These are phyloP conservation scores for Muschampia plurimacula DNA, from an alignment of 2,888 invertebrate species.

Conservation along the genomic window DNA sequence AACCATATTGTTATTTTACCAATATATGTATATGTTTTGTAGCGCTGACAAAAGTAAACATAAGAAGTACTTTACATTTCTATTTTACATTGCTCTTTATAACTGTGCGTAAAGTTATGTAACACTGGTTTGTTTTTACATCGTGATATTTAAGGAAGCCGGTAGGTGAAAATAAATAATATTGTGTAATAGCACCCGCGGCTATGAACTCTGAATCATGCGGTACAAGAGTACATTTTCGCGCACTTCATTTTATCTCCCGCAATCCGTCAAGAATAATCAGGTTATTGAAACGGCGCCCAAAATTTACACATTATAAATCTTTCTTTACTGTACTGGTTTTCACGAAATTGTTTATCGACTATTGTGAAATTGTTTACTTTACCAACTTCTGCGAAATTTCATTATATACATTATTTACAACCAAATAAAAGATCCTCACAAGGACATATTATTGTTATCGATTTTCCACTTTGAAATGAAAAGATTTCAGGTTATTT, in stretches of 20 bases:
- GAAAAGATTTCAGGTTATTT: neutral
- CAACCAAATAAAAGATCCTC: neutral
- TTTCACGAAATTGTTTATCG: neutral
- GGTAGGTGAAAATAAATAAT: constrained; percentile 27
- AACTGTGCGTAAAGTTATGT: constrained; percentile 29
- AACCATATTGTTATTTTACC: no score
- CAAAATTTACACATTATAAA: neutral
- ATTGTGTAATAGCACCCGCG: constrained; percentile 13
- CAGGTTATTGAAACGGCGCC: neutral
- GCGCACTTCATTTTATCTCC: neutral
- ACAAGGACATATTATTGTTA: neutral
- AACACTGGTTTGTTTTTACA: constrained; percentile 31
- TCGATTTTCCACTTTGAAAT: neutral
- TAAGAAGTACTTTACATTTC: constrained; percentile 1
- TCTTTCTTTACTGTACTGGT: neutral
- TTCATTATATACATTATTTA: neutral
- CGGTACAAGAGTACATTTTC: neutral
- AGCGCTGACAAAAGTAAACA: neutral
- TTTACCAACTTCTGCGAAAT: neutral
- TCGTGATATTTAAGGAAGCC: constrained; percentile 36
- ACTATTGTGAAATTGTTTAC: neutral
- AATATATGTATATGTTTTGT: no score
- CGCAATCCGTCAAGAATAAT: neutral
- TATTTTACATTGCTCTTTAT: constrained; percentile 5
- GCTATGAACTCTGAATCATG: neutral